phyloP scores from a whole-genome alignment of 2,113 vertebrate species.

The Vulpes ferrilata region DNA sequence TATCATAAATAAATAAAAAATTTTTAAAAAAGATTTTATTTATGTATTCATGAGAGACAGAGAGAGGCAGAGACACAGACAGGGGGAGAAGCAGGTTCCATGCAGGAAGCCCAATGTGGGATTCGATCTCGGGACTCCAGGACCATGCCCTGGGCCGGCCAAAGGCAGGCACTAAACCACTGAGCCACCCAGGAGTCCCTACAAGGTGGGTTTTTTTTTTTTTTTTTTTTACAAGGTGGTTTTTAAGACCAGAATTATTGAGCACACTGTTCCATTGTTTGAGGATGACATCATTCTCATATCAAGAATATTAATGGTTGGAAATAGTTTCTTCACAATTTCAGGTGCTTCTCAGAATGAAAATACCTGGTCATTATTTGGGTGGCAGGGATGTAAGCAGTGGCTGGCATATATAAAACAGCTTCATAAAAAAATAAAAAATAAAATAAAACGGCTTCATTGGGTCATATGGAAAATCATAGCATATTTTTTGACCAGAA shows the following conservation, averaged over 20 bases:
- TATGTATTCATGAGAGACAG: too few species aligned
- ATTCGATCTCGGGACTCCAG: too few species aligned
- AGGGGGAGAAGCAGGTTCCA: too few species aligned
- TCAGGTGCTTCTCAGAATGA: conserved; percentile 1
- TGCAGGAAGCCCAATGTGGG: too few species aligned
- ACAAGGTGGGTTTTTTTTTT: background rate
- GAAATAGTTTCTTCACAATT: conserved; percentile 9
- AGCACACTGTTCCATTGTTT: background rate
- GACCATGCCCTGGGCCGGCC: too few species aligned
- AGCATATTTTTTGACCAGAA: conserved; percentile 28
- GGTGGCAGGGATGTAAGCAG: background rate
- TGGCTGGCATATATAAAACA: background rate
- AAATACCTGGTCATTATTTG: background rate
- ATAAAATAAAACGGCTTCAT: background rate
- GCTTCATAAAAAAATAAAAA: background rate
- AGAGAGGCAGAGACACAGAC: too few species aligned
- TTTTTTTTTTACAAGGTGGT: background rate
- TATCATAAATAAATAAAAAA: too few species aligned
- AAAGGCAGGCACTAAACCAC: too few species aligned
- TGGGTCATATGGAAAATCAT: conserved; percentile 9
- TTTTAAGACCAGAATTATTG: background rate
- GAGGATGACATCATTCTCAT: background rate
- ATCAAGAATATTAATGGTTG: background rate
- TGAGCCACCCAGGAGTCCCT: too few species aligned
- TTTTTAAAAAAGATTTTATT: too few species aligned